Evolutionary conservation across 2,888 invertebrate species (phyloP), one percentile per base, ranked within the genome.

Genomic region (Gortyna flavago): DNA sequence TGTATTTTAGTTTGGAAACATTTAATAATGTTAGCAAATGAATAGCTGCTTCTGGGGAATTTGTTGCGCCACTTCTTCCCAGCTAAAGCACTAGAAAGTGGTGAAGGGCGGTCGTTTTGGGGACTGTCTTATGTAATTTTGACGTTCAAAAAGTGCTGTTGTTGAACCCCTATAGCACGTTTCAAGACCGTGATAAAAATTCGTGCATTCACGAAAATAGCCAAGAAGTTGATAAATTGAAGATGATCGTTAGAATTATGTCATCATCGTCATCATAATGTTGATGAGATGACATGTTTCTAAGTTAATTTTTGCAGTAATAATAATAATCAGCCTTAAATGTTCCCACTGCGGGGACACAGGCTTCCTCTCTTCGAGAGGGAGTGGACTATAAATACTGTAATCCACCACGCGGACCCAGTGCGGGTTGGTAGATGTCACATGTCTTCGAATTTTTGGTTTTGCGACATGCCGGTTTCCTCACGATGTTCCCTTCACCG

Each of bases 151-250:
- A 54, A 54, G 51, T 51, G 51, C 51, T 25, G 25, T 29, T 38
- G 5, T 25, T 11, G 9, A 64, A 54, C 1, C 11, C 0, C 2
- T 44, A 35, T 11, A 25, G 9, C 3, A 9, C 25, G 35, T 70
- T 62, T 54, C 54, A 71, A 54, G 61, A 35, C 8, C 38, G 25
- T 44, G 29, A 57, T 72, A 57, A 64, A 70, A 62, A 64, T 18
- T 64, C 18, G 29, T 48, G 25, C 21, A 72, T 72, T 65, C 35
- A 79, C 29, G 35, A 18, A 35, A 78, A 25, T 61, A 44, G 51
- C n/a, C 29, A 69, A 61, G 25, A 51, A 77, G 2, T 18, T 78
- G 38, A 62, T 62, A 41, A 78, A 79, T 64, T 73, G 65, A 66
- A 66, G 54, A 73, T 61, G 59, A 64, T 79, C 35, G 6, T 64